Evolutionary conservation across 2,113 vertebrate genomes (phyloP), one percentile per base, ranked within the genome.

Genomic region (Bostrychus sinensis): DNA sequence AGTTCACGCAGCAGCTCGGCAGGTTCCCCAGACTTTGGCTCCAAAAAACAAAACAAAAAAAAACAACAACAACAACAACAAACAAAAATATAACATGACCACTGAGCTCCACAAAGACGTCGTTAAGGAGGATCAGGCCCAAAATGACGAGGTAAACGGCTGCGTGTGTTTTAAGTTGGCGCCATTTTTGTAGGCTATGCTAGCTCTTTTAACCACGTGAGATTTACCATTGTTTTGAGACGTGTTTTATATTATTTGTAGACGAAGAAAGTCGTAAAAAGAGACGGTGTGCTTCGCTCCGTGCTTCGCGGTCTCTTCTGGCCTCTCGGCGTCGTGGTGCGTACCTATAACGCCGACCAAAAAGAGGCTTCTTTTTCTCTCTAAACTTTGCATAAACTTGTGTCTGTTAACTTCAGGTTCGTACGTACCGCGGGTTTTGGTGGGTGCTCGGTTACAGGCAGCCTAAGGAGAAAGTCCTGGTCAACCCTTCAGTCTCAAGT

Each of bases 271-370:
- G 66, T 86, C 1, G 82, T 61, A 66, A 83, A 64, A 70, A 81
- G 72, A 55, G 56, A 30, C 53, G 63, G 86, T 2, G 55, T 88
- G 14, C 5, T 92, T 2, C 50, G 38, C 56, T 64, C 72, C 37
- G 0, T 90, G 39, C 57, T 90, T 42, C 84, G 80, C 65, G 84
- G 80, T 38, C 54, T 92, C 54, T 69, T 85, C 72, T 91, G 91
- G 90, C 92, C 92, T 1, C 72, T 93, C 63, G 73, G 77, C 30
- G 4, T 92, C 38, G 64, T 86, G 86, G 92, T 93, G 77, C 45
- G 91, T 70, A 3, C 23, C 9, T 10, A 10, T 19, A 25, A n/a
- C n/a, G 8, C 13, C 2, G 9, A 46, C 3, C 8, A 4, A 4
- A 50, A 16, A 50, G 0, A 1, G 3, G 14, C 7, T 16, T 53